A percentile compares a stretch with the other conserved stretches of the same genome.
These are phyloP conservation scores for Proteles cristata DNA, from an alignment of 2,113 vertebrate species.

Conservation along the genomic window DNA sequence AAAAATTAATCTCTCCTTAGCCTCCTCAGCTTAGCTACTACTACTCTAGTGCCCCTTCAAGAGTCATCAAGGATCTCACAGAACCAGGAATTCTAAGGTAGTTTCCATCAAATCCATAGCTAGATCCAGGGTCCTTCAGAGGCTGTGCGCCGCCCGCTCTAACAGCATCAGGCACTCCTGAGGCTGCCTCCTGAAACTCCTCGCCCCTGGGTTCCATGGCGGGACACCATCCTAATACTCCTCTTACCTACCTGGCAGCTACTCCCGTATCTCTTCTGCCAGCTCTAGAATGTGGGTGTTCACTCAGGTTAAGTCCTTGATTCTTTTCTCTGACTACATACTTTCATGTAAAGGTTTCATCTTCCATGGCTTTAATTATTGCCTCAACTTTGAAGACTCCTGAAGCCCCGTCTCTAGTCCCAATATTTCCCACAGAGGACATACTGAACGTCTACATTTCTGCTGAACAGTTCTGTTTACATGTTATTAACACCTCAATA, in stretches of 20 bases:
- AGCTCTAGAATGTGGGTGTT: neutral
- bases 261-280: neutral
- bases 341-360: neutral
- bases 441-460: neutral
- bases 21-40: neutral
- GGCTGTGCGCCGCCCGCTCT: neutral
- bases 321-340: constrained; percentile 20
- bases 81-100: neutral
- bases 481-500: constrained; percentile 30
- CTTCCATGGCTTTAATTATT: constrained; percentile 26
- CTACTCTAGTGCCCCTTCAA: neutral
- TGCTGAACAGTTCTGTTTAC: neutral
- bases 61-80: neutral
- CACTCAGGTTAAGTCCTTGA: neutral
- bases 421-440: neutral
- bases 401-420: constrained; percentile 5
- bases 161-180: neutral
- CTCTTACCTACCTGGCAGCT: constrained; percentile 59
- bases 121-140: neutral
- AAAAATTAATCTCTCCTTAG: neutral
- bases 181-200: neutral
- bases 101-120: neutral
- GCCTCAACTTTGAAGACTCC: neutral
- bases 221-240: neutral
- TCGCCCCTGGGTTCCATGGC: constrained; percentile 21